These are phyloP conservation scores for Helicoverpa assulta DNA, from an alignment of 2,888 invertebrate species.

Conservation along the genomic window DNA sequence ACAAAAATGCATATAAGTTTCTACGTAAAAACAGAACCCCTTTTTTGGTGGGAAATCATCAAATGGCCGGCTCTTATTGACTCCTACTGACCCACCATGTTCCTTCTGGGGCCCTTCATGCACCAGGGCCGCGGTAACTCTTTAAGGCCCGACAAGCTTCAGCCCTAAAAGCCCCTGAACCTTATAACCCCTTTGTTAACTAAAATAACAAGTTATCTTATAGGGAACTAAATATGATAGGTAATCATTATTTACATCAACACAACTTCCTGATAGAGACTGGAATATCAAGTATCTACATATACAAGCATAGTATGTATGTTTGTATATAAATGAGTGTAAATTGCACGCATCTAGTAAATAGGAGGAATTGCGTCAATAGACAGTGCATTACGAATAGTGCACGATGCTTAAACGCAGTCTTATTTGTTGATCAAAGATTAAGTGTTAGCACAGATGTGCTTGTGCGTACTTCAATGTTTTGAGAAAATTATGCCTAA, in stretches of 20 bases:
- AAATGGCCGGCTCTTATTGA: too few relatives aligned
- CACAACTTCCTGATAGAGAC: conserved; percentile 40
- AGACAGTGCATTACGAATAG: conserved; percentile 64
- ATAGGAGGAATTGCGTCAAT: conserved; percentile 67
- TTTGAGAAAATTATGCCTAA: not conserved
- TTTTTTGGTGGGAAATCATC: too few relatives aligned
- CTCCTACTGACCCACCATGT: too few relatives aligned
- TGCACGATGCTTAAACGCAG: conserved; percentile 52
- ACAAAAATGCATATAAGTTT: too few relatives aligned
- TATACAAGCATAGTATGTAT: not conserved
- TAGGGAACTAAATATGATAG: conserved; percentile 19
- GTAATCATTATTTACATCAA: conserved; percentile 30
- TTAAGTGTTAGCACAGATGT: not conserved
- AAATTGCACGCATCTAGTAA: conserved; percentile 45
- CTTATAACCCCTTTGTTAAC: not conserved
- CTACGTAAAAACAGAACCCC: too few relatives aligned
- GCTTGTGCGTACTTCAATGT: not conserved
- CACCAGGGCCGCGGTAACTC: too few relatives aligned
- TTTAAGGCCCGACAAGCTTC: too few relatives aligned
- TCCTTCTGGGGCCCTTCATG: not conserved
- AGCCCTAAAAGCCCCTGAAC: too few relatives aligned
- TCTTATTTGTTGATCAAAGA: conserved; percentile 61
- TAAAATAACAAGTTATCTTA: conserved; percentile 25
- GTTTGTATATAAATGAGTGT: conserved; percentile 26
- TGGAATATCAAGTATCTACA: conserved; percentile 45